These are phyloP conservation scores for Meghimatium bilineatum DNA, from an alignment of 2,888 invertebrate genomes.

Conservation along the genomic window DNA sequence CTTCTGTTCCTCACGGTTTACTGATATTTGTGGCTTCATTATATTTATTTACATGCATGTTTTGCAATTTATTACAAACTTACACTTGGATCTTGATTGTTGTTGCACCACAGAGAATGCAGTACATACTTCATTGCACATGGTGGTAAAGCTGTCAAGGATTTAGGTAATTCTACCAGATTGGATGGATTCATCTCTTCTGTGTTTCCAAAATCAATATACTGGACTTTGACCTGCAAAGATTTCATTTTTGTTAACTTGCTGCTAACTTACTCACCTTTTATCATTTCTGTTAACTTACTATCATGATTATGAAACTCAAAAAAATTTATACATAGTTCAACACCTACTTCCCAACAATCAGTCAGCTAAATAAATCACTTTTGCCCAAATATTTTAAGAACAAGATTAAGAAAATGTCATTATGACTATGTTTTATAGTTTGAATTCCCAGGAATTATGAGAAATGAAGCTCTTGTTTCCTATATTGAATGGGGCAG, in stretches of 20 bases:
- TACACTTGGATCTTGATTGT: conserved; percentile 63
- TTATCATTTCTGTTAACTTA: background rate
- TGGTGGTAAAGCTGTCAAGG: conserved; percentile 60
- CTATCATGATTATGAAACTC: too few species aligned
- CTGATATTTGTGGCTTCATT: too few species aligned
- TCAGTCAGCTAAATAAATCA: too few species aligned
- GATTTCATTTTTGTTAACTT: background rate
- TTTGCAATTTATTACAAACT: background rate
- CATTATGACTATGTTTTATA: too few species aligned
- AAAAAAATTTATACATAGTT: too few species aligned
- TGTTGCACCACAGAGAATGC: conserved; percentile 62
- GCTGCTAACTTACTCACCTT: background rate
- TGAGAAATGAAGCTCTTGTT: too few species aligned
- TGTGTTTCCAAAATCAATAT: conserved; percentile 72
- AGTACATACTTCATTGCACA: conserved; percentile 65
- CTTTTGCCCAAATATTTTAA: too few species aligned
- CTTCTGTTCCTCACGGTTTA: too few species aligned
- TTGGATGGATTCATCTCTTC: conserved; percentile 62
- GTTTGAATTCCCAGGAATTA: too few species aligned
- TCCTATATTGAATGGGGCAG: too few species aligned
- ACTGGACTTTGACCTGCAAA: conserved; percentile 68
- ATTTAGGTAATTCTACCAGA: conserved; percentile 66
- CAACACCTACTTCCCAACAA: too few species aligned
- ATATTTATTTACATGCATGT: background rate
- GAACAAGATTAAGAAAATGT: too few species aligned